These are phyloP conservation scores for Andrena minutula DNA, from an alignment of 2,888 invertebrate genomes.

Conservation along the genomic window DNA sequence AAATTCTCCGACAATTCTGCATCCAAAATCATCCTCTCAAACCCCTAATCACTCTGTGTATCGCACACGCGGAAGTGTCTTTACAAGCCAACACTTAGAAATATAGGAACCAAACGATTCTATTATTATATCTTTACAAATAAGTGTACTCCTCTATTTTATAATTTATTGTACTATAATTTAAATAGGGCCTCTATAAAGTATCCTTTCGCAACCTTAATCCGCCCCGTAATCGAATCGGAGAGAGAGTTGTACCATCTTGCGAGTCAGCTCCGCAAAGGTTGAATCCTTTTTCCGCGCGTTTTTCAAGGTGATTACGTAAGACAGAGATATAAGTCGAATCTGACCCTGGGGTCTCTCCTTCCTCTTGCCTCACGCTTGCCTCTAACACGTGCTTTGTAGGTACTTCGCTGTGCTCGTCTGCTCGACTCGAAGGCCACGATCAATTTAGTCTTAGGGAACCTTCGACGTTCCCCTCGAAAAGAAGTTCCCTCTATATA, in stretches of 20 bases:
- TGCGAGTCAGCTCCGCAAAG: slow-evolving; percentile 11
- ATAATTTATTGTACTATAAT: too few relatives aligned
- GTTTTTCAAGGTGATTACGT: slow-evolving; percentile 64
- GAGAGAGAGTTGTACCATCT: background rate
- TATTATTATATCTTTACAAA: too few relatives aligned
- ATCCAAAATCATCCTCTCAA: too few relatives aligned
- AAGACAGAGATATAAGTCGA: slow-evolving; percentile 64
- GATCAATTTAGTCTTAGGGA: slow-evolving; percentile 60
- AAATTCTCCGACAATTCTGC: too few relatives aligned
- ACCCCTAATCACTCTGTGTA: too few relatives aligned
- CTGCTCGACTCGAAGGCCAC: slow-evolving; percentile 55
- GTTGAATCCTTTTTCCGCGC: slow-evolving; percentile 53
- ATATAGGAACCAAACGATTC: too few relatives aligned
- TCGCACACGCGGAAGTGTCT: too few relatives aligned
- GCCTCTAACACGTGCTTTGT: slow-evolving; percentile 45
- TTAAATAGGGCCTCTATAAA: too few relatives aligned
- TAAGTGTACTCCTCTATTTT: too few relatives aligned
- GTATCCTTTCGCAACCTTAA: background rate
- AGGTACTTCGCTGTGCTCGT: slow-evolving; percentile 62
- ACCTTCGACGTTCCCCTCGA: slow-evolving; percentile 49
- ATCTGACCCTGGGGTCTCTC: slow-evolving; percentile 65
- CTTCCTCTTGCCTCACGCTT: background rate
- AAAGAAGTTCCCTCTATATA: slow-evolving; percentile 39
- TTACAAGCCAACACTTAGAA: too few relatives aligned
- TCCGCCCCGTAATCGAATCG: background rate